Percentiles rank a stretch among this genome's conserved stretches.
Evolutionary conservation across 2,113 vertebrate genomes (phyloP).

Genomic region (Perccottus glenii): DNA sequence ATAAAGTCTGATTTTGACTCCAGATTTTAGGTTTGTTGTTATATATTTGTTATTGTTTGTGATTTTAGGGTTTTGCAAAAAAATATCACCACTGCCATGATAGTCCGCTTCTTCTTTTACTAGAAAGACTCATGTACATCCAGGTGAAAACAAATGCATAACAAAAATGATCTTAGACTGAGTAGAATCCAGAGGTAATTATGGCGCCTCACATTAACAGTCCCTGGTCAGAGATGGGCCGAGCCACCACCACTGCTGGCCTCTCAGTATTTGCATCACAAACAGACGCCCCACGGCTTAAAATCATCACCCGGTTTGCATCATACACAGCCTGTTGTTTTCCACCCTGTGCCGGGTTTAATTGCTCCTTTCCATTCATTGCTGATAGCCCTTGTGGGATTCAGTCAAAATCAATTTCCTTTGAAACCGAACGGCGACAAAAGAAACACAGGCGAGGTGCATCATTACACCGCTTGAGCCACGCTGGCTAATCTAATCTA

Average conservation of each 20-base stretch:
- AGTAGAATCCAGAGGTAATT: constrained; percentile 47
- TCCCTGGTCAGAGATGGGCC: constrained; percentile 30
- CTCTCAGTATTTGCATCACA: constrained; percentile 66
- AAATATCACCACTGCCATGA: too few relatives aligned
- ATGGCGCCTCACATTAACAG: constrained; percentile 44
- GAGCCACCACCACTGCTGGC: constrained; percentile 25
- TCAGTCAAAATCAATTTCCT: constrained; percentile 61
- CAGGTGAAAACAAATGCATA: too few relatives aligned
- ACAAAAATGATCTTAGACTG: too few relatives aligned
- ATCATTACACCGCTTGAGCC: constrained; percentile 47
- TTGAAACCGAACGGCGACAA: constrained; percentile 64
- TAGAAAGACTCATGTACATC: too few relatives aligned
- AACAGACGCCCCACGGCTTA: constrained; percentile 55
- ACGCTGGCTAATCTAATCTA: constrained; percentile 50
- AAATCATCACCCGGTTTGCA: constrained; percentile 55
- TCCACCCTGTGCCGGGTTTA: constrained; percentile 56
- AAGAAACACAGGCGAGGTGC: constrained; percentile 55
- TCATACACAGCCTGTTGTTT: constrained; percentile 61
- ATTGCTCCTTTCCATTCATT: constrained; percentile 66
- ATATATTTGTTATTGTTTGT: too few relatives aligned
- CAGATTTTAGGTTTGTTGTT: too few relatives aligned
- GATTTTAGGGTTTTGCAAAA: too few relatives aligned
- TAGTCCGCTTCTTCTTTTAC: too few relatives aligned
- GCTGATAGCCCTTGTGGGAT: constrained; percentile 66
- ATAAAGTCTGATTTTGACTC: too few relatives aligned